A percentile compares a stretch with the other conserved stretches of the same genome.
phyloP scores from a whole-genome alignment of 2,888 invertebrate species.

The Diachrysia chrysitis region DNA sequence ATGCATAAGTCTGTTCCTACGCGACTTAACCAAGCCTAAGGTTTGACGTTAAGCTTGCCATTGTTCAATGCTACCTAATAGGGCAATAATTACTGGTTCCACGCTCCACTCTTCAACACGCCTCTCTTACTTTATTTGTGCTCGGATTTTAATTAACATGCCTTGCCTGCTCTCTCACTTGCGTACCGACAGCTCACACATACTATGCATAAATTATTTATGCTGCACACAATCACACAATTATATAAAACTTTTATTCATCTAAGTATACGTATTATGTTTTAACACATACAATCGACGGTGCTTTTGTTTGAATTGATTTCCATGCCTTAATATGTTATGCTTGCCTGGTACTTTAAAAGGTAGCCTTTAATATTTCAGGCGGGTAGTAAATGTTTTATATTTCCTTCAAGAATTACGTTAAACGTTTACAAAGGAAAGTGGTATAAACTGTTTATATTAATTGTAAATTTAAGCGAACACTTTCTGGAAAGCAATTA shows the following conservation, averaged over 20 bases:
- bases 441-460: not conserved
- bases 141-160: constrained; percentile 53
- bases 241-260: constrained; percentile 12
- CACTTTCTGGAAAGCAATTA: not conserved
- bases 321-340: not conserved
- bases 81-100: constrained; percentile 26
- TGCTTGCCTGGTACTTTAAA: constrained; percentile 6
- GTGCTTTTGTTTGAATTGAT: not conserved
- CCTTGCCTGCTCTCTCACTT: constrained; percentile 13
- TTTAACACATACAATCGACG: not conserved
- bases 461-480: not conserved
- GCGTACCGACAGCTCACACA: constrained; percentile 3
- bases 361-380: not conserved
- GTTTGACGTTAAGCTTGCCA: constrained; percentile 16
- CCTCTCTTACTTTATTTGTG: constrained; percentile 46
- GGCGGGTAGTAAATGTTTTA: not conserved
- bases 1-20: too few relatives aligned
- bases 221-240: not conserved
- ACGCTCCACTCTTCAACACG: constrained; percentile 25
- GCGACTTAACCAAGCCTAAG: constrained; percentile 7
- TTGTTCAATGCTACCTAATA: constrained; percentile 24
- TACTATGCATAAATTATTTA: constrained; percentile 17
- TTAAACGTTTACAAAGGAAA: not conserved
- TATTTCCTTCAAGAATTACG: not conserved
- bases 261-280: not conserved